Evolutionary conservation across 2,113 vertebrate genomes (phyloP).

Genomic region (Morone saxatilis): DNA sequence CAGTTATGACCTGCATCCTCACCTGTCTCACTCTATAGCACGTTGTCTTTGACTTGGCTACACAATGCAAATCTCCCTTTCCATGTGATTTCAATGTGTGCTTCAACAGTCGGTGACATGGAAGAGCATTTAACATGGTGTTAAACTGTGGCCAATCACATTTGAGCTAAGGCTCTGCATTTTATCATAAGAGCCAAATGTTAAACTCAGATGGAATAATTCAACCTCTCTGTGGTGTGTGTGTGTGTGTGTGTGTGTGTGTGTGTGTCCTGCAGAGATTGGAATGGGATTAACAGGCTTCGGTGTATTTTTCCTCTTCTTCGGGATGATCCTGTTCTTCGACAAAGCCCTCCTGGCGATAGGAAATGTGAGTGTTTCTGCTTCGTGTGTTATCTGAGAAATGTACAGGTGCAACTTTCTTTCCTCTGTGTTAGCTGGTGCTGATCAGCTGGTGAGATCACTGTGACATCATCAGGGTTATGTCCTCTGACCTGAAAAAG

Average conservation of each 20-base stretch:
- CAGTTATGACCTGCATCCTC: neutral
- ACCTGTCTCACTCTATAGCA: neutral
- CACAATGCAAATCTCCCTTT: neutral
- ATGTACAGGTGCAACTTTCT: neutral
- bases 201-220: neutral
- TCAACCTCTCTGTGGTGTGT: too few species aligned
- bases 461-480: too few species aligned
- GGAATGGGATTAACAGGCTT: constrained; percentile 98
- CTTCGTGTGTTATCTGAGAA: constrained; percentile 2
- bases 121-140: neutral
- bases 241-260: neutral
- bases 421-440: too few species aligned
- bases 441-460: too few species aligned
- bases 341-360: constrained; percentile 98
- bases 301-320: constrained; percentile 98
- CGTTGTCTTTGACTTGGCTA: neutral
- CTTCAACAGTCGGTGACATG: neutral
- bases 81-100: neutral
- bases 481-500: too few species aligned
- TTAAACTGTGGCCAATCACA: neutral
- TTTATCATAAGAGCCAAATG: neutral
- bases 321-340: constrained; percentile 99
- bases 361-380: constrained; percentile 91
- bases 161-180: neutral
- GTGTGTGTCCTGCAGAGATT: constrained; percentile 89